Base-by-base conservation (phyloP, 2,113 vertebrate genomes). In the Alethe castanea region DNA sequence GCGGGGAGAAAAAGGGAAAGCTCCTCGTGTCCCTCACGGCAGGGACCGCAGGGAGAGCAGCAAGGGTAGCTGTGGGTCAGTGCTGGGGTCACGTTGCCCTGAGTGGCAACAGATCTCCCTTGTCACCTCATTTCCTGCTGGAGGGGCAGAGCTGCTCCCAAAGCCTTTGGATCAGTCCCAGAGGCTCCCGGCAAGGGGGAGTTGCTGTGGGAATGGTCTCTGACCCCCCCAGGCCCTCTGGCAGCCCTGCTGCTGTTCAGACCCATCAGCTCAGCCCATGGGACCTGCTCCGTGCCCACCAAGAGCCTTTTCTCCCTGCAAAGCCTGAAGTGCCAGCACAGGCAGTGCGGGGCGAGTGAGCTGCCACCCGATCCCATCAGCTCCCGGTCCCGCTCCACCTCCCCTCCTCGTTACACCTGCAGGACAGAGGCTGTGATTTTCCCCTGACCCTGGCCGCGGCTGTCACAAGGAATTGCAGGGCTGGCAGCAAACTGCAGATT, bases 401-500 rank as follows among this genome's bases (percentile, higher is more conserved):
- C 74, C 81, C 57, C n/a, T 79, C 57, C 72, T 79, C 78, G 57
- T 87, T 88, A 69, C 94, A 97, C 96, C 96, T 95, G 90, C 93
- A 71, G 95, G 92, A 96, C 83, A 62, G 74, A 91, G 88, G 91
- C 78, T 82, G 87, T 45, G 92, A 93, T 95, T 92, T 86, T 70
- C 94, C 88, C 88, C 90, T 94, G 95, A 97, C 97, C 96, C 86
- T 7, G 2, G 81, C 85, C 61, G 7, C 2, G 8, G 93, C 94
- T 95, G 95, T 97, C 94, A 96, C 42, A 91, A 95, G 90, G 95
- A 94, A 96, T 95, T 82, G 91, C 92, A 83, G 88, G 57, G 86
- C 89, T 91, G 91, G 86, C 92, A 83, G 83, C 86, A 77, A 82
- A 69, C 72, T 70, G 92, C 90, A 76, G 90, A 96, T 97, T 96